A percentile compares a stretch with the other conserved stretches of the same genome.
phyloP scores from a whole-genome alignment of 1,140 invertebrate genomes.

The Caenorhabditis inopinata region DNA sequence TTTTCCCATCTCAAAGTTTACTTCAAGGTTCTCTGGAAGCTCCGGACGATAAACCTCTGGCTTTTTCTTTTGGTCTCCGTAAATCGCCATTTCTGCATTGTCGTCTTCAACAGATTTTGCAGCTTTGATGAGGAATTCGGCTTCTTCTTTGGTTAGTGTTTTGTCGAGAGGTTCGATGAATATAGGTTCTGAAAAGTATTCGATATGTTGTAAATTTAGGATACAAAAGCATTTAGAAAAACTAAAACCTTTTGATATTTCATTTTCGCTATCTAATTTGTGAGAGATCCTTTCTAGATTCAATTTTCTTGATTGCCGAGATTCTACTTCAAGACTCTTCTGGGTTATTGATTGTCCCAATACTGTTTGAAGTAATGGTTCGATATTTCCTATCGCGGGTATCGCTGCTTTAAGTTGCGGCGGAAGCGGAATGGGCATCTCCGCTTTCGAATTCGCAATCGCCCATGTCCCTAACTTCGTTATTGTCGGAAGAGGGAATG shows the following conservation, averaged over 20 bases:
- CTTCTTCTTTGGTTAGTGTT: slow-evolving; percentile 53
- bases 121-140: slow-evolving; percentile 58
- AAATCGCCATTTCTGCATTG: slow-evolving; percentile 17
- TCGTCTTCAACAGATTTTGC: slow-evolving; percentile 43
- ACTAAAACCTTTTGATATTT: neutral
- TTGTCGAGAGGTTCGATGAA: neutral
- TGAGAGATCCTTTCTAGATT: neutral
- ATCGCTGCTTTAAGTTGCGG: neutral
- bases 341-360: neutral
- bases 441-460: neutral
- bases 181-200: neutral
- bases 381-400: neutral
- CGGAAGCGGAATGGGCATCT: neutral
- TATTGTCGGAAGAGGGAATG: neutral
- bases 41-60: slow-evolving; percentile 24
- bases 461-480: slow-evolving; percentile 5
- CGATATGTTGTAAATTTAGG: too few species aligned
- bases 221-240: too few species aligned
- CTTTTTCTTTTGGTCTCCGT: slow-evolving; percentile 33
- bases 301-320: neutral
- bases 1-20: neutral
- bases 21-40: slow-evolving; percentile 54
- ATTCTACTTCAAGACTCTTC: too few species aligned
- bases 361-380: neutral
- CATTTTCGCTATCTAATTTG: neutral